A percentile compares a stretch with the other conserved stretches of the same genome.
These are phyloP conservation scores for Brienomyrus brachyistius DNA, from an alignment of 2,113 vertebrate genomes.

Conservation along the genomic window DNA sequence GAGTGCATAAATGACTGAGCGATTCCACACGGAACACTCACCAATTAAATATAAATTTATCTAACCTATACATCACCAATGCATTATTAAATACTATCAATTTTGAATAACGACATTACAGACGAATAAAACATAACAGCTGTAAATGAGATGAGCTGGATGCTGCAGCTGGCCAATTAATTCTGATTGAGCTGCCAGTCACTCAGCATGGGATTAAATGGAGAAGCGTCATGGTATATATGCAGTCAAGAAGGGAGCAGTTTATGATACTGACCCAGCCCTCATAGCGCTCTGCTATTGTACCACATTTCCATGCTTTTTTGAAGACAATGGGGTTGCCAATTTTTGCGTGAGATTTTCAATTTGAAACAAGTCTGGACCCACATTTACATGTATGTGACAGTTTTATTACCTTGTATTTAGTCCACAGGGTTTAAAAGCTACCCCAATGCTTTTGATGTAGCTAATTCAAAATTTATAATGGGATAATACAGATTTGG, in stretches of 20 bases:
- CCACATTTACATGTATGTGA: neutral
- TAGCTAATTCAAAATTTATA: neutral
- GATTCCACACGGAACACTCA: slow-evolving; percentile 26
- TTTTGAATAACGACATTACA: slow-evolving; percentile 47
- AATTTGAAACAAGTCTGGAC: neutral
- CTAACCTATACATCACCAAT: slow-evolving; percentile 37
- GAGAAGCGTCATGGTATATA: neutral
- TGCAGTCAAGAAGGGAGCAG: neutral
- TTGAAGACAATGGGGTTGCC: neutral
- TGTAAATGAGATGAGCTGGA: slow-evolving; percentile 23
- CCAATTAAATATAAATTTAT: slow-evolving; percentile 28
- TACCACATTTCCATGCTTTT: neutral
- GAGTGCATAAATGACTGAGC: neutral
- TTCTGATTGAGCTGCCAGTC: slow-evolving; percentile 46
- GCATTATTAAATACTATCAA: slow-evolving; percentile 48
- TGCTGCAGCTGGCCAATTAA: slow-evolving; percentile 44
- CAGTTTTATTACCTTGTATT: neutral
- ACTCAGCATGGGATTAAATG: slow-evolving; percentile 30
- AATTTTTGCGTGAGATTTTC: neutral
- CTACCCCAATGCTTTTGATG: neutral
- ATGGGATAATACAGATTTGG: neutral
- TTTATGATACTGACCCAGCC: neutral
- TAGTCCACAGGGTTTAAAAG: neutral
- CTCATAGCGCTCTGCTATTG: neutral
- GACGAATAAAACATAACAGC: slow-evolving; percentile 44